Base-by-base conservation (phyloP, 2,888 invertebrate species). In the Chrysopilus asiliformis region DNA sequence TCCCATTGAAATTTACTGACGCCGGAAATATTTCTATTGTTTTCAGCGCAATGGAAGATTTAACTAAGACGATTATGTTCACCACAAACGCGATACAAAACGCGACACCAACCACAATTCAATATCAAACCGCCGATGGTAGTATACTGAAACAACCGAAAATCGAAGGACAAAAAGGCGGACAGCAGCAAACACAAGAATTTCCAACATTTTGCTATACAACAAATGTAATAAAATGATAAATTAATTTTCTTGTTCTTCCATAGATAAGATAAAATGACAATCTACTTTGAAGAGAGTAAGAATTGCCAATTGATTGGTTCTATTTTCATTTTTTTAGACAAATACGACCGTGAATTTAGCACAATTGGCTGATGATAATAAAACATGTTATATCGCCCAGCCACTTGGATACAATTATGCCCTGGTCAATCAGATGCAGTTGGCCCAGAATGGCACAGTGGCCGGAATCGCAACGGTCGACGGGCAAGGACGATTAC, bases 401-500 rank as follows among this genome's bases (percentile, higher is more conserved):
- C 79, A 79, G 51, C 79, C 79, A 4, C 75, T 79, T 50, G 73
- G 76, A 34, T 61, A 62, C 36, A 86, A 86, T 56, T 86, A 86
- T 67, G 83, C 85, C 3, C 66, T 86, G 47, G 75, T 81, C 32
- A 86, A 86, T 61, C 86, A 86, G 59, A 85, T 86, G 81, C 81
- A 83, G 50, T 69, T 85, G 41, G 76, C 80, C 15, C 72, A 72
- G 36, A 73, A 73, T 53, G 71, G 73, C 9, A 58, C 61, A 6
- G 56, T 63, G 9, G 41, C 45, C 10, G 62, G 63, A 12, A 60
- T 62, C 17, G 62, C 62, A 20, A 63, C 62, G 5, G 52, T 63
- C 18, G 62, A 63, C 46, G 57, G 59, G 14, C 61, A 61, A 42
- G 62, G 63, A 29, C 55, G 63, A 22, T 48, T 64, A 32, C 63